phyloP scores from a whole-genome alignment of 2,888 invertebrate species.

The Homarus gammarus region DNA sequence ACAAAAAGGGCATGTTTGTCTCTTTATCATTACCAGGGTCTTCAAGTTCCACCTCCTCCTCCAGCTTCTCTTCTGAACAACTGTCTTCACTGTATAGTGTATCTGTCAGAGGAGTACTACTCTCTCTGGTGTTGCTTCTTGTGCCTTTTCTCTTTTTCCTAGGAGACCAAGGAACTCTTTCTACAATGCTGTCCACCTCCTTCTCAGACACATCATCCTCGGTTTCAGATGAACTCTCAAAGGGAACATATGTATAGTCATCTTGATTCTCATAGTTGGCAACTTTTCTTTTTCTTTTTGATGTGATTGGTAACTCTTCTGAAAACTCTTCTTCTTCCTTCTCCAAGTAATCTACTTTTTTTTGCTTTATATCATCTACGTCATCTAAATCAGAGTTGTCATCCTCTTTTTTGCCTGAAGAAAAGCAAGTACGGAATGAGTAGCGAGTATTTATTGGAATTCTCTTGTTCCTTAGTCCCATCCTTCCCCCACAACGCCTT shows the following conservation, averaged over 20 bases:
- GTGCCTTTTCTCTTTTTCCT: background rate
- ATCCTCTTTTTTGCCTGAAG: conserved; percentile 7
- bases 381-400: background rate
- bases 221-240: conserved; percentile 20
- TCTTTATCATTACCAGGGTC: background rate
- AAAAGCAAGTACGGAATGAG: conserved; percentile 53
- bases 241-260: conserved; percentile 53
- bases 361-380: background rate
- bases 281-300: conserved; percentile 55
- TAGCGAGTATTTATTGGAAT: conserved; percentile 33
- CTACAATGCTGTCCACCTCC: background rate
- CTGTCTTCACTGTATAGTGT: background rate
- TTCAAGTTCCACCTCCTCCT: background rate
- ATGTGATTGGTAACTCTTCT: conserved; percentile 27
- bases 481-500: conserved; percentile 50
- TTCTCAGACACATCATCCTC: conserved; percentile 20
- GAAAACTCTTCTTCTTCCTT: conserved; percentile 29
- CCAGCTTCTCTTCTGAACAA: too few relatives aligned
- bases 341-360: conserved; percentile 17
- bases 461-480: conserved; percentile 58
- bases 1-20: background rate
- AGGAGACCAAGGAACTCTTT: background rate
- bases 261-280: conserved; percentile 63
- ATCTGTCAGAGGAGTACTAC: background rate
- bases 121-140: background rate